phyloP scores from a whole-genome alignment of 2,888 invertebrate genomes.

The Lasioglossum morio region DNA sequence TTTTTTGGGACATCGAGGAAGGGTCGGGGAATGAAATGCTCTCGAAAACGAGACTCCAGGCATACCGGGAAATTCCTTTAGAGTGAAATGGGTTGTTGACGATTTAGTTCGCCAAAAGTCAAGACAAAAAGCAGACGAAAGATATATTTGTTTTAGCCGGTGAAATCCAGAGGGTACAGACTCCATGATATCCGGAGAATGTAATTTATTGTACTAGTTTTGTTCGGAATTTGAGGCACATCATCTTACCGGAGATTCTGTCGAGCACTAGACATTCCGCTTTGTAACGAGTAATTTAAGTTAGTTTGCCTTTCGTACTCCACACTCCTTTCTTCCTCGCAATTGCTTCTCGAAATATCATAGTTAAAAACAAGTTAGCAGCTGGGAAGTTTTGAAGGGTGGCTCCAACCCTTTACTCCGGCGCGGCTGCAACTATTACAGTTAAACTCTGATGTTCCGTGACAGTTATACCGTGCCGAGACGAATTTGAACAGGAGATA shows the following conservation, averaged over 20 bases:
- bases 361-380: background rate
- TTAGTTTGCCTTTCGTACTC: background rate
- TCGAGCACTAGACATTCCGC: background rate
- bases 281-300: background rate
- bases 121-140: no score
- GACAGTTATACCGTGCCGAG: background rate
- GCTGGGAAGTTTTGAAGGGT: background rate
- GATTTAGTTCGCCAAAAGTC: background rate
- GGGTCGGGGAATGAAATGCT: background rate
- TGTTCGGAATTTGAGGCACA: background rate
- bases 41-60: background rate
- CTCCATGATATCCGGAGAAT: background rate
- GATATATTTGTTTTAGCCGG: background rate
- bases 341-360: background rate
- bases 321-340: background rate
- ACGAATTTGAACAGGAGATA: background rate
- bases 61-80: background rate
- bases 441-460: background rate
- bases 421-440: background rate
- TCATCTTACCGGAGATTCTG: background rate
- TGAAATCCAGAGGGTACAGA: background rate
- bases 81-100: background rate
- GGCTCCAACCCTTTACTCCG: background rate
- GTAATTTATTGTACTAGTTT: background rate
- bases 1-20: background rate